A percentile compares a stretch with the other conserved stretches of the same genome.
phyloP scores from a whole-genome alignment of 2,888 invertebrate species.

The Lasius fuliginosus region DNA sequence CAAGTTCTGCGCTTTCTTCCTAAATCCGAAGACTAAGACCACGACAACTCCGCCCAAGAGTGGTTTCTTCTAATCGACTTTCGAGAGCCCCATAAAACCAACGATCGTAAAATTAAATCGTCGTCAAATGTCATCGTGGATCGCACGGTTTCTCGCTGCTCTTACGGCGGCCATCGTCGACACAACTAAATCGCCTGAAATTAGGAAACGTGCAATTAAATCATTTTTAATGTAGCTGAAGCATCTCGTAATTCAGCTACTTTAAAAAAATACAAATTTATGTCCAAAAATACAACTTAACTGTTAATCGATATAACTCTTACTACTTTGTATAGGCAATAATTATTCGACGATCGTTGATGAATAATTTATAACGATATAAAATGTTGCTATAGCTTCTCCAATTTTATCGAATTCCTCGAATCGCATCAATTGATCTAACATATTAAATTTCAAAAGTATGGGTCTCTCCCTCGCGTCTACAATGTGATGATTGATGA shows the following conservation, averaged over 20 bases:
- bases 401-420: slow-evolving; percentile 1
- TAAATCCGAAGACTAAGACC: slow-evolving; percentile 65
- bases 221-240: slow-evolving; percentile 22
- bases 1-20: slow-evolving; percentile 70
- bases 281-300: not conserved
- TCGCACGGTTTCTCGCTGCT: slow-evolving; percentile 59
- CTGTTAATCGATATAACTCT: slow-evolving; percentile 8
- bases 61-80: slow-evolving; percentile 73
- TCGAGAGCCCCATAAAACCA: slow-evolving; percentile 71
- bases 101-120: slow-evolving; percentile 77
- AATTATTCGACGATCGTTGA: not conserved
- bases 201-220: slow-evolving; percentile 49
- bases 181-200: slow-evolving; percentile 42
- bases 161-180: slow-evolving; percentile 47
- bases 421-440: slow-evolving; percentile 10
- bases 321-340: not conserved
- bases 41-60: slow-evolving; percentile 60
- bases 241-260: not conserved
- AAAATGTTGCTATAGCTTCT: not conserved
- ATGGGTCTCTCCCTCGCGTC: not conserved
- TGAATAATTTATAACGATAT: slow-evolving; percentile 44
- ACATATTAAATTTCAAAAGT: not conserved
- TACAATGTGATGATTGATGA: slow-evolving; percentile 41
- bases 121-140: slow-evolving; percentile 68
- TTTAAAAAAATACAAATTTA: slow-evolving; percentile 29